phyloP scores from a whole-genome alignment of 1,140 invertebrate species.

The Babylonia areolata region DNA sequence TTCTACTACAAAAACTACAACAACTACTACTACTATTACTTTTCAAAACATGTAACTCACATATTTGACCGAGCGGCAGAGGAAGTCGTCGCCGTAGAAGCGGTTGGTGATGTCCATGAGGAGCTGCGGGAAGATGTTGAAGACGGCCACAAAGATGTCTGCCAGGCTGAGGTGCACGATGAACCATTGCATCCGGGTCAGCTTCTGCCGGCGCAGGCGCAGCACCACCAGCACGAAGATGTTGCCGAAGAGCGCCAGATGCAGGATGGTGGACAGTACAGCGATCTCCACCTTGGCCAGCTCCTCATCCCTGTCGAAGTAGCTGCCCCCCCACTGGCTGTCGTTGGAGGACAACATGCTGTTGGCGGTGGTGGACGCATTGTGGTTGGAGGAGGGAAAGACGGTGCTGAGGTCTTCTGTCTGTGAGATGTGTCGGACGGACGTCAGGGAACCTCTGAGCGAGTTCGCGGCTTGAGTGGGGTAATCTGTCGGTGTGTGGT shows the following conservation, averaged over 20 bases:
- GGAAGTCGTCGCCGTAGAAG: constrained; percentile 81
- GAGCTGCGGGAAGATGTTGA: constrained; percentile 85
- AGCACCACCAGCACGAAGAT: constrained; percentile 80
- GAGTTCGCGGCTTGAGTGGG: too few species aligned
- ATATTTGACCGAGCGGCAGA: constrained; percentile 83
- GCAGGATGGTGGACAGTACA: constrained; percentile 78
- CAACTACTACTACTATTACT: background rate
- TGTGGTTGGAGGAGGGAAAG: background rate
- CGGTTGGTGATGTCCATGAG: constrained; percentile 83
- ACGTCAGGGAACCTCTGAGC: background rate
- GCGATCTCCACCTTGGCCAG: constrained; percentile 63
- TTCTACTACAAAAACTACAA: too few species aligned
- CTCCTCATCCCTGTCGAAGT: constrained; percentile 51
- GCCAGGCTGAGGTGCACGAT: constrained; percentile 85
- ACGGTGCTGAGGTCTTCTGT: background rate
- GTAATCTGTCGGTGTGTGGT: background rate
- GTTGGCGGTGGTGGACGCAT: background rate
- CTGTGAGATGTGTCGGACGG: too few species aligned
- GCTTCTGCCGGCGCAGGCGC: constrained; percentile 78
- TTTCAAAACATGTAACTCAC: constrained; percentile 49
- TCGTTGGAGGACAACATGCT: background rate
- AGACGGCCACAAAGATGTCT: constrained; percentile 84
- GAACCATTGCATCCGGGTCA: constrained; percentile 85
- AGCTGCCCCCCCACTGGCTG: background rate
- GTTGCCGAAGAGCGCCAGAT: constrained; percentile 83